phyloP scores from a whole-genome alignment of 2,888 invertebrate species.

The Tenthredo mesomela region DNA sequence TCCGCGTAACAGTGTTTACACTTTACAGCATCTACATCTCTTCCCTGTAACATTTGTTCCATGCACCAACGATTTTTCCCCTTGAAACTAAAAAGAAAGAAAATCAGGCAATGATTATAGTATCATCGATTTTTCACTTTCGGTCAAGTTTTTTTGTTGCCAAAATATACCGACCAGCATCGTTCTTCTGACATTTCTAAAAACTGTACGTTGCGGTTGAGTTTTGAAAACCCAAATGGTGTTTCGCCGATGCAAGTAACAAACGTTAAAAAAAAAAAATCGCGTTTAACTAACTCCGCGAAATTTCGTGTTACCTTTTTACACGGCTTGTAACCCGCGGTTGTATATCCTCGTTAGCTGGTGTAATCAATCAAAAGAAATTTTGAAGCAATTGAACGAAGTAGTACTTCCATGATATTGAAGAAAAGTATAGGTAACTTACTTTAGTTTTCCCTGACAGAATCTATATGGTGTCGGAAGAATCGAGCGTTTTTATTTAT shows the following conservation, averaged over 20 bases:
- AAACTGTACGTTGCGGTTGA: background rate
- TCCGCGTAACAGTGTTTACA: background rate
- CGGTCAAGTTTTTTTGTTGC: background rate
- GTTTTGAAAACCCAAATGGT: background rate
- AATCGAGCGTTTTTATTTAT: background rate
- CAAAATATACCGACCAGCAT: background rate
- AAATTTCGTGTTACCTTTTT: background rate
- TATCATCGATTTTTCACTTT: background rate
- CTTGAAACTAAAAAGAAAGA: background rate
- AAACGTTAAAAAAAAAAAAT: background rate
- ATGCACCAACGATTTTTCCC: background rate
- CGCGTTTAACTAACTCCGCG: background rate
- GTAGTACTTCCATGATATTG: background rate
- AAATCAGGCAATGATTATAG: background rate
- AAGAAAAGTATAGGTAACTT: background rate
- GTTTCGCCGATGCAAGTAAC: background rate
- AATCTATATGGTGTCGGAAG: background rate
- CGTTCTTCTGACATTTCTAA: background rate
- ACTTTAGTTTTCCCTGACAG: background rate
- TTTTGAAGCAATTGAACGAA: background rate
- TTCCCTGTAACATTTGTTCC: background rate
- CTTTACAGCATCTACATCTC: background rate
- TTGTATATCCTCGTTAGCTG: background rate
- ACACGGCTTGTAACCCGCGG: background rate
- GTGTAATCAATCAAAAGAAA: background rate